Percentiles rank a stretch among this genome's conserved stretches.
Conservation (phyloP, 2,888 invertebrate species). For the Petrophora chlorosata region DNA sequence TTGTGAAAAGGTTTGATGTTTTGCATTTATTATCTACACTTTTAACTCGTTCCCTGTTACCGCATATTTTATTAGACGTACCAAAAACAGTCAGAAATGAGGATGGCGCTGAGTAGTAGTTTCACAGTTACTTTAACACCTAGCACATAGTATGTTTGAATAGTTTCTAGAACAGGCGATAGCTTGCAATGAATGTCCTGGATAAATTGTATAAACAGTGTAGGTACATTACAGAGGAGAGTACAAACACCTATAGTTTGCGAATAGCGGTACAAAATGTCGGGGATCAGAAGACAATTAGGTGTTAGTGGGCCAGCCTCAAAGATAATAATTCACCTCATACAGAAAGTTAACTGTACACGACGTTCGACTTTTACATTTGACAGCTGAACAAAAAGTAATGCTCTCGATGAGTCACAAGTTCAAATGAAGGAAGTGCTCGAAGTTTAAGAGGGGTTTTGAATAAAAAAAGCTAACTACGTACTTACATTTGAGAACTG, state of each 20-base stretch:
- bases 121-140: not conserved
- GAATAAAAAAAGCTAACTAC: not conserved
- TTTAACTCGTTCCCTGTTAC: too few species aligned
- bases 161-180: too few species aligned
- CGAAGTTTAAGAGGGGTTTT: not conserved
- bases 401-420: constrained; percentile 24
- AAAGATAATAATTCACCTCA: constrained; percentile 59
- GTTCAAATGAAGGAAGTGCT: not conserved
- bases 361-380: constrained; percentile 51
- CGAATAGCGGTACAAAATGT: constrained; percentile 63
- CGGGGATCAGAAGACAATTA: constrained; percentile 63
- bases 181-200: constrained; percentile 14
- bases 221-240: constrained; percentile 29
- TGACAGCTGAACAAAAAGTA: constrained; percentile 47
- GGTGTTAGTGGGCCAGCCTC: constrained; percentile 70
- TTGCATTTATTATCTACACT: not conserved
- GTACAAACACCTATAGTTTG: constrained; percentile 34
- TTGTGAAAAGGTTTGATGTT: constrained; percentile 6
- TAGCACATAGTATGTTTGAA: constrained; percentile 2
- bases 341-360: constrained; percentile 64
- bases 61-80: too few species aligned
- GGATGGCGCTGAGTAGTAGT: not conserved
- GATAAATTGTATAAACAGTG: constrained; percentile 25
- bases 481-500: too few species aligned
- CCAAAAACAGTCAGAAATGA: not conserved